Conservation (phyloP, 2,797 vertebrate genomes). For the Fringilla coelebs region DNA sequence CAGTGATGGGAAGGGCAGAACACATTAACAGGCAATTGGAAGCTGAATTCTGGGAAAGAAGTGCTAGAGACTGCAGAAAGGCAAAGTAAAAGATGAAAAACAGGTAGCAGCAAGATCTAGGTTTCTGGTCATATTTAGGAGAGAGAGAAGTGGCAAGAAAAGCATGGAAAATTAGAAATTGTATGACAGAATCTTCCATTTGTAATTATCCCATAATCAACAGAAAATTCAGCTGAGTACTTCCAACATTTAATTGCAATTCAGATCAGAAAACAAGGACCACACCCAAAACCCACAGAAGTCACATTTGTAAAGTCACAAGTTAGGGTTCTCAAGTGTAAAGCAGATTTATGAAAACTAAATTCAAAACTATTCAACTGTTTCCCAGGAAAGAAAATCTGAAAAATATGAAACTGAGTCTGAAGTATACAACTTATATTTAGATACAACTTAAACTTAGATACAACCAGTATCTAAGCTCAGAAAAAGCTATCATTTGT, state of each 20-base stretch:
- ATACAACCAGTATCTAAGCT: neutral
- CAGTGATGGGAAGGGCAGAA: neutral
- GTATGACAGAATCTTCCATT: neutral
- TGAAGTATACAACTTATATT: neutral
- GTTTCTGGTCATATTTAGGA: neutral
- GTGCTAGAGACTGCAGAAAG: neutral
- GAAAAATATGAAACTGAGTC: neutral
- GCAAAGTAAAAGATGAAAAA: neutral
- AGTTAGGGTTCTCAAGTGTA: neutral
- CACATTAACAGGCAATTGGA: neutral
- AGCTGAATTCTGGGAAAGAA: neutral
- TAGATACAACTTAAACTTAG: neutral
- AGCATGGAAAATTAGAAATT: neutral
- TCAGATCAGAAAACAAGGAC: neutral
- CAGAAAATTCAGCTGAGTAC: neutral
- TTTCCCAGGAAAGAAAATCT: neutral
- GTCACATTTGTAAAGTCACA: neutral
- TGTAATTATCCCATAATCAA: neutral
- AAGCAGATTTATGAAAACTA: neutral
- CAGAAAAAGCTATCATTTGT: neutral
- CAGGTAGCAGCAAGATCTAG: neutral
- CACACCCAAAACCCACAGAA: neutral
- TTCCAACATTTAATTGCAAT: neutral
- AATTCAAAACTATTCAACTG: neutral
- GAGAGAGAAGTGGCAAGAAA: neutral